Evolutionary conservation across 2,888 invertebrate species (phyloP).

Genomic region (Chrysolina americana): DNA sequence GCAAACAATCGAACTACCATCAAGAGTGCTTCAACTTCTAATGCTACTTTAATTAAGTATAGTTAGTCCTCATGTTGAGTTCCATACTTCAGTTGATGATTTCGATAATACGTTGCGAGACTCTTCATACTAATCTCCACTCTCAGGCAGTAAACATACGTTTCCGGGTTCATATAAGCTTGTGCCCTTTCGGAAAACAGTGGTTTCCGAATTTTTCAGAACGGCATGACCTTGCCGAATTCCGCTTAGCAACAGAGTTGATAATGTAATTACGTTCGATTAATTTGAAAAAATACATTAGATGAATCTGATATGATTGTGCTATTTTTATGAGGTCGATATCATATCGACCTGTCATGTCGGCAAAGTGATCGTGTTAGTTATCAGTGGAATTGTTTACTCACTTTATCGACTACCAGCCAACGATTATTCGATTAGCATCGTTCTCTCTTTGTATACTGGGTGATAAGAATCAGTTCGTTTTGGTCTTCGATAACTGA

Average conservation of each 20-base stretch:
- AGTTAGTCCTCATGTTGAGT: conserved; percentile 51
- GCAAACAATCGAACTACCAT: conserved; percentile 12
- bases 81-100: conserved; percentile 52
- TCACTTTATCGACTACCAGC: conserved; percentile 55
- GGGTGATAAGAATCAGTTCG: neutral
- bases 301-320: conserved; percentile 51
- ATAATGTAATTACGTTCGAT: conserved; percentile 37
- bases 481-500: neutral
- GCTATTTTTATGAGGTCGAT: conserved; percentile 45
- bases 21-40: conserved; percentile 25
- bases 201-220: neutral
- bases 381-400: conserved; percentile 56
- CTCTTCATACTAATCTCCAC: conserved; percentile 51
- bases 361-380: conserved; percentile 34
- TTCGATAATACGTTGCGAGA: conserved; percentile 46
- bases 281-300: conserved; percentile 42
- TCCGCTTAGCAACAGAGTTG: conserved; percentile 33
- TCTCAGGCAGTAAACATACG: neutral
- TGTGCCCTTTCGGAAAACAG: neutral
- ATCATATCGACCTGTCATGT: conserved; percentile 50
- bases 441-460: conserved; percentile 6
- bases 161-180: neutral
- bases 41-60: conserved; percentile 48
- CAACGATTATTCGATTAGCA: conserved; percentile 23
- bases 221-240: neutral